phyloP scores from a whole-genome alignment of 2,888 invertebrate genomes.

The Syritta pipiens region DNA sequence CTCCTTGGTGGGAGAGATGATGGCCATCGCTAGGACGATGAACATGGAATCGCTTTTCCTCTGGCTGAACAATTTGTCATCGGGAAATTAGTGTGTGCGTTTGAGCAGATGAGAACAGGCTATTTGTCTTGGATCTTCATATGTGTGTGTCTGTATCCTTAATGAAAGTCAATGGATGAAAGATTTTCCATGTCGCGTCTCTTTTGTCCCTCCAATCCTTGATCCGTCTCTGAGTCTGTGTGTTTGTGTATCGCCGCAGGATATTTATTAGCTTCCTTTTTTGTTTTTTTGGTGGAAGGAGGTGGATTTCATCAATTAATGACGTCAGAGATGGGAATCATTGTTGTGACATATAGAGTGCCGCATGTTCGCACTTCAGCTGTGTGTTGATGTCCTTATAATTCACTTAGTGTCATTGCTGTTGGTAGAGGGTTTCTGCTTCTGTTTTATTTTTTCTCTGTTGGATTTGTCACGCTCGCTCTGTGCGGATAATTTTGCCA shows the following conservation, averaged over 20 bases:
- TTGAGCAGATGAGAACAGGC: constrained; percentile 12
- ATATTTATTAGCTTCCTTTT: constrained; percentile 38
- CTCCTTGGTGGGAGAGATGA: background rate
- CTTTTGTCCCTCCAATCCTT: too few relatives aligned
- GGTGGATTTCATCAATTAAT: constrained; percentile 34
- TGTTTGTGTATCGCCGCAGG: background rate
- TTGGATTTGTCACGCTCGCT: too few relatives aligned
- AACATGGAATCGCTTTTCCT: constrained; percentile 23
- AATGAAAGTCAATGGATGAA: constrained; percentile 36
- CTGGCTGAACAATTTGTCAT: constrained; percentile 55
- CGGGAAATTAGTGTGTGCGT: constrained; percentile 46
- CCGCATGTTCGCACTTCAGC: constrained; percentile 46
- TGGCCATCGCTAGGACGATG: background rate
- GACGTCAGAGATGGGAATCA: constrained; percentile 31
- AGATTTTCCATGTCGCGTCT: background rate
- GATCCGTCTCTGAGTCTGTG: too few relatives aligned
- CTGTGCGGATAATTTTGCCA: too few relatives aligned
- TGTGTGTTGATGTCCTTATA: constrained; percentile 35
- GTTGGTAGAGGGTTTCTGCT: too few relatives aligned
- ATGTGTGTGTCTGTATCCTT: constrained; percentile 5
- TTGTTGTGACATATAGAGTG: constrained; percentile 54
- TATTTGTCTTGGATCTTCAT: constrained; percentile 40
- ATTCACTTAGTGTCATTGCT: constrained; percentile 13
- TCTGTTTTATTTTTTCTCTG: too few relatives aligned
- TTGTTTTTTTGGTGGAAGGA: background rate